Base-by-base conservation (phyloP, 2,888 invertebrate species). In the Acanthopleura granulata region DNA sequence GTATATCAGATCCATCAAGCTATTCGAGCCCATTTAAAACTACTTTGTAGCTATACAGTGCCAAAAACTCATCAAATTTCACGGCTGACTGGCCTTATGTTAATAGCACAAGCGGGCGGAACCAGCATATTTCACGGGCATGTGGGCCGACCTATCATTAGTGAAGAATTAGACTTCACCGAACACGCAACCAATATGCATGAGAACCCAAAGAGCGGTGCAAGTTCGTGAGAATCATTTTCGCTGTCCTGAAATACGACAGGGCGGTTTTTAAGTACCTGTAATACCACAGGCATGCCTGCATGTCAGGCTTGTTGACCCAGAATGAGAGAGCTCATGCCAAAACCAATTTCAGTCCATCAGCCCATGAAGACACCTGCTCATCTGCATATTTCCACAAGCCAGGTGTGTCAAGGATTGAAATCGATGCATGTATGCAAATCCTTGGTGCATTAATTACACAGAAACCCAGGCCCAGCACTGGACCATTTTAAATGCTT, bases 61-160 rank as follows among this genome's bases (percentile, higher is more conserved):
- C 57, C 57, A 57, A 66, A 66, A 66, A 66, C 66, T 25, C 29
- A 66, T 66, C 66, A 66, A 66, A 66, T 66, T 66, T 66, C 66
- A 66, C 25, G 66, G 25, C 1, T 66, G 25, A 66, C 25, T 66
- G 66, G 14, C 3, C 25, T 27, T 27, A 66, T 27, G 29, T 25
- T 66, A 66, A 66, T 27, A 66, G 16, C 14, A 27, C 18, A 14
- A 15, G 3, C 1, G 57, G 57, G 57, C 57, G 57, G 57, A 57
- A 57, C 57, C 18, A n/a, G 1, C 57, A 57, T 57, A 57, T 57
- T 57, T 57, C 57, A 57, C 57, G 57, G 57, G n/a, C 22, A 57
- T 22, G n/a, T 57, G 57, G 57, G 57, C 22, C 57, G 22, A 57
- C 22, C 57, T 57, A 57, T 57, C n/a, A 57, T 57, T 57, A 57